These are phyloP conservation scores for Drosophila tristis DNA, from an alignment of 1,140 invertebrate species.

Conservation along the genomic window DNA sequence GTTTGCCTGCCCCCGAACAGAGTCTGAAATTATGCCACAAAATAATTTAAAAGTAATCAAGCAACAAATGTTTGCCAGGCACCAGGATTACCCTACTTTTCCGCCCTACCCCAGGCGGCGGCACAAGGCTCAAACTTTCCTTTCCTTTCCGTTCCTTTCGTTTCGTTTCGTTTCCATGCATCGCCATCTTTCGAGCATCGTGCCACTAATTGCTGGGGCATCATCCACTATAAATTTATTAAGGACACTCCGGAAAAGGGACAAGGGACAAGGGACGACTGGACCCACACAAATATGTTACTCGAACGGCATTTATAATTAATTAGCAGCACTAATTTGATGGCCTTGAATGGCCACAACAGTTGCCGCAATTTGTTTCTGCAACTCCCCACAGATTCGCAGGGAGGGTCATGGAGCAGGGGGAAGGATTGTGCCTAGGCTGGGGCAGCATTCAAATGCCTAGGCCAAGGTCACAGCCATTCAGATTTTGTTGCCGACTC, in stretches of 20 bases:
- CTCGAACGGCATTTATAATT: conserved; percentile 70
- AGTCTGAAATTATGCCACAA: conserved; percentile 78
- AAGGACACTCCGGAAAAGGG: conserved; percentile 44
- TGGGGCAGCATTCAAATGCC: conserved; percentile 25
- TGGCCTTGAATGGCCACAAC: conserved; percentile 45
- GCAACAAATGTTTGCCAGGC: conserved; percentile 80
- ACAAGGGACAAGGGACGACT: conserved; percentile 10
- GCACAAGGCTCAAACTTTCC: conserved; percentile 18
- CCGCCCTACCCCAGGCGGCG: too few species aligned
- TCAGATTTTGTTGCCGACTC: background rate
- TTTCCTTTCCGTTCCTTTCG: conserved; percentile 17
- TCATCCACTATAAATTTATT: conserved; percentile 75
- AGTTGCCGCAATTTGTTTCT: conserved; percentile 39
- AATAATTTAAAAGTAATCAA: conserved; percentile 84
- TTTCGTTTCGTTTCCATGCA: conserved; percentile 18
- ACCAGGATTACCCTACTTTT: conserved; percentile 1
- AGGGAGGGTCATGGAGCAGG: conserved; percentile 4
- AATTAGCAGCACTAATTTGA: conserved; percentile 73
- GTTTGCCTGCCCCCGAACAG: conserved; percentile 16
- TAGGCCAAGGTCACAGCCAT: conserved; percentile 37
- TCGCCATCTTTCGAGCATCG: conserved; percentile 27
- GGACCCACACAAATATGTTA: conserved; percentile 19
- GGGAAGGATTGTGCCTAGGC: too few species aligned
- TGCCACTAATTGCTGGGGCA: conserved; percentile 62
- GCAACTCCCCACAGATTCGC: background rate